A percentile compares a stretch with the other conserved stretches of the same genome.
Evolutionary conservation across 2,113 vertebrate genomes (phyloP).

Genomic region (Pteronura brasiliensis): DNA sequence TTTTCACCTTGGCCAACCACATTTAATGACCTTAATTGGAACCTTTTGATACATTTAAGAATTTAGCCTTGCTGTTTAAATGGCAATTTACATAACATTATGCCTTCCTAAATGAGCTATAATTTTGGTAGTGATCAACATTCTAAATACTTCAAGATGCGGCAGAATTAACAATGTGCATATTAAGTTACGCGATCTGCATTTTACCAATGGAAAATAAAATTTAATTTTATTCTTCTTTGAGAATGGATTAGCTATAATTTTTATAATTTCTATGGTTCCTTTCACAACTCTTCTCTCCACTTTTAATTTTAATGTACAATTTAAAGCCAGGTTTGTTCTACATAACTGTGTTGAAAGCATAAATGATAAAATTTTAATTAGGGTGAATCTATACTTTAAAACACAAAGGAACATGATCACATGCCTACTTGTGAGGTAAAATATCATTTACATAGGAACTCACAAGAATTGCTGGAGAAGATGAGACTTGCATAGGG

Average conservation of each 20-base stretch:
- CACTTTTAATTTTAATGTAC: constrained; percentile 41
- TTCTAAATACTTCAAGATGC: constrained; percentile 52
- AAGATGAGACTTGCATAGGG: neutral
- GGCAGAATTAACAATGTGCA: constrained; percentile 39
- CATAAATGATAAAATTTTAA: constrained; percentile 2
- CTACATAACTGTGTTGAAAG: neutral
- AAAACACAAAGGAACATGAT: neutral
- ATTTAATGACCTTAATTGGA: constrained; percentile 67
- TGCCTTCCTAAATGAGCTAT: constrained; percentile 63
- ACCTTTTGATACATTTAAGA: constrained; percentile 68
- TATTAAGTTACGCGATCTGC: constrained; percentile 36
- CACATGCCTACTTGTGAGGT: neutral
- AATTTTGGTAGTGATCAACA: constrained; percentile 62
- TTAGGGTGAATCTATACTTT: neutral
- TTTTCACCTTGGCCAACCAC: constrained; percentile 74
- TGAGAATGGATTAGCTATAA: neutral
- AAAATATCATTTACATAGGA: neutral
- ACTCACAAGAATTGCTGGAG: neutral
- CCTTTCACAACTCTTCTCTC: neutral
- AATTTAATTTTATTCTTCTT: constrained; percentile 21
- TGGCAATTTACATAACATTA: constrained; percentile 69
- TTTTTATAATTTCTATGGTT: neutral
- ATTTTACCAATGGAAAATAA: constrained; percentile 43
- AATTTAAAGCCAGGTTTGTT: constrained; percentile 11
- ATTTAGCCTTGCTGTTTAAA: constrained; percentile 73